Percentiles rank a stretch among this genome's conserved stretches.
These are phyloP conservation scores for Camponotus floridanus DNA, from an alignment of 1,140 invertebrate species.

Conservation along the genomic window DNA sequence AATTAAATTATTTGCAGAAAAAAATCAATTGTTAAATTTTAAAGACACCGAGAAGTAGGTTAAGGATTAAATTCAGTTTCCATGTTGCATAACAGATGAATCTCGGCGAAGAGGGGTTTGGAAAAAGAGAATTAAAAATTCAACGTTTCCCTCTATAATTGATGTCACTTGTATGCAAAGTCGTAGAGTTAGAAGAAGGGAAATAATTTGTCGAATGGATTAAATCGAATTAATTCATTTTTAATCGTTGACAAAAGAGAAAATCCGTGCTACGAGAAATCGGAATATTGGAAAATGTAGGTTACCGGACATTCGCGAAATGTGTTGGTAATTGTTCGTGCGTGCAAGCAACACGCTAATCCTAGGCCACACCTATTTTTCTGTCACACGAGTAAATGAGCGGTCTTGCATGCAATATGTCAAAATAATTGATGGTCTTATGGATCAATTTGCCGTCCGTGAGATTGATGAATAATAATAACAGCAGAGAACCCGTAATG, in stretches of 20 bases:
- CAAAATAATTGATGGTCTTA: neutral
- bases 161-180: neutral
- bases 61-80: slow-evolving; percentile 19
- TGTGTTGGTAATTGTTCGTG: slow-evolving; percentile 12
- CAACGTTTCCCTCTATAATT: slow-evolving; percentile 32
- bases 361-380: slow-evolving; percentile 24
- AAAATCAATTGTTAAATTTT: neutral
- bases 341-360: slow-evolving; percentile 1
- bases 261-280: neutral
- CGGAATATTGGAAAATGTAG: slow-evolving; percentile 40
- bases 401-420: neutral
- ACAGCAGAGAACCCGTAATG: neutral
- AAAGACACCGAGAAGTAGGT: neutral
- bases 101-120: neutral
- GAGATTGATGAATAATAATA: slow-evolving; percentile 19
- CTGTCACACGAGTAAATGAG: slow-evolving; percentile 16
- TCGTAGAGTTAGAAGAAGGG: neutral
- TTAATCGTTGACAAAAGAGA: neutral
- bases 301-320: slow-evolving; percentile 28
- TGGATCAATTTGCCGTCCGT: neutral
- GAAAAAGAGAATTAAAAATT: slow-evolving; percentile 31
- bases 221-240: slow-evolving; percentile 18
- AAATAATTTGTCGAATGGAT: slow-evolving; percentile 14
- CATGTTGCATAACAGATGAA: slow-evolving; percentile 3
- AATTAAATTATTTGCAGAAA: no score